Evolutionary conservation across 2,888 invertebrate genomes (phyloP), one percentile per base, ranked within the genome.

Genomic region (Iselma pallidipennis): DNA sequence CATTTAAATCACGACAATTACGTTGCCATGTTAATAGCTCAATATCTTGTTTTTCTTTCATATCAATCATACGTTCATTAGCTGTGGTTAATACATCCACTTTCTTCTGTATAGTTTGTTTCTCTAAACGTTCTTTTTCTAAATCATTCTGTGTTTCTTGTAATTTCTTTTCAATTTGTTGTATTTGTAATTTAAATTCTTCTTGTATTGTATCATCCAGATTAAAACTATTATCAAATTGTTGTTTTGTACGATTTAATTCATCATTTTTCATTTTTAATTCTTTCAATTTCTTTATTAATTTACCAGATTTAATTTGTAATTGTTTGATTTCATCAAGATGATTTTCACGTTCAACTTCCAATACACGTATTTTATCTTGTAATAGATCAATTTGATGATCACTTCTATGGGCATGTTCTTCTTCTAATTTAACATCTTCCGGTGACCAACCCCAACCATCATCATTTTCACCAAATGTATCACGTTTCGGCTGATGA

Each of bases 271-370:
- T 87, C 2, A 82, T 81, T 80, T 95, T 95, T 57, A 93, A 86
- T 76, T 93, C 91, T 79, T 94, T 95, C 48, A 95, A 81, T 79
- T 94, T 95, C 73, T 91, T 91, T 70, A 95, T 83, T 67, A 94
- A 85, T 82, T 93, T 95, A 1, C 88, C 87, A 28, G 89, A 87
- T 77, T 93, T 93, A 0, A 88, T 80, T 78, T 91, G 89, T 62
- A 86, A 82, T 26, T 86, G 82, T 66, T 87, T 85, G 7, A 91
- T 83, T 69, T 91, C 90, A 57, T 86, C 84, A 59, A 85, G 82
- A 19, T 89, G 78, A 49, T 82, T 81, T 16, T 86, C 83, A 63
- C 87, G 85, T 64, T 89, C 86, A 1, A 82, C 77, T 70, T 87
- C 85, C 4, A 91, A 80, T 57, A 85, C 83, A 26, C 83, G 79